Percentiles rank a stretch among this genome's conserved stretches.
phyloP scores from a whole-genome alignment of 2,797 vertebrate species.

The Takifugu ocellatus region DNA sequence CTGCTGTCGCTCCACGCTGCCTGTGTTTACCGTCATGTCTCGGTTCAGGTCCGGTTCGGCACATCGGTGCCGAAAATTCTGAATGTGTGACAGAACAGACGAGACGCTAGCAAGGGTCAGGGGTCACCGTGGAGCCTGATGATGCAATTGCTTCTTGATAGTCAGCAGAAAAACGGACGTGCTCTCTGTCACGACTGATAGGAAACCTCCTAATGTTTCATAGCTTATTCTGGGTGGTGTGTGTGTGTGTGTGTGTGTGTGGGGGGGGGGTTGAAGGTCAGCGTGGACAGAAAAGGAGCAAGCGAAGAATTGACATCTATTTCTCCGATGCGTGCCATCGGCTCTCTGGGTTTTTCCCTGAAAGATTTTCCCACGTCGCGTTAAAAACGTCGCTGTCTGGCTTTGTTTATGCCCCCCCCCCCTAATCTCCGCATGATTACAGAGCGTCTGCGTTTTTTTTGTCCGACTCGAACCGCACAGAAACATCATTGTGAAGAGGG shows the following conservation, averaged over 20 bases:
- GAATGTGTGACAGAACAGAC: too few species aligned
- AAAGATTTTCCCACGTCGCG: slow-evolving; percentile 57
- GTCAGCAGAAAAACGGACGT: neutral
- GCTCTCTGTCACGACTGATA: neutral
- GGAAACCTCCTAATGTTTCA: too few species aligned
- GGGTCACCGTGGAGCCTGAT: neutral
- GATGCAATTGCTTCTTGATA: neutral
- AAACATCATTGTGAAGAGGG: slow-evolving; percentile 44
- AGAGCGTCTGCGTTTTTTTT: slow-evolving; percentile 64
- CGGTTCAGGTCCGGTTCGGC: neutral
- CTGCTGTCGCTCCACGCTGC: neutral
- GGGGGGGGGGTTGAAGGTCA: too few species aligned
- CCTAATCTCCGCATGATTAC: slow-evolving; percentile 65
- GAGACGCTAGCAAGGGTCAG: too few species aligned
- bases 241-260: too few species aligned
- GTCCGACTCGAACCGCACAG: slow-evolving; percentile 51
- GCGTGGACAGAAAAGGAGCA: neutral
- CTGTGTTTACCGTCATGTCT: neutral
- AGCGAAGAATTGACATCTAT: too few species aligned
- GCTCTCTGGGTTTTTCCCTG: slow-evolving; percentile 33
- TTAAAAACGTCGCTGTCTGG: slow-evolving; percentile 39
- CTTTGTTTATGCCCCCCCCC: slow-evolving; percentile 54
- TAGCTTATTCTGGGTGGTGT: too few species aligned
- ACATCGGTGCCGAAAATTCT: neutral
- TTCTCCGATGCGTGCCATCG: slow-evolving; percentile 11